phyloP scores from a whole-genome alignment of 2,113 vertebrate species.

The Progne subis region DNA sequence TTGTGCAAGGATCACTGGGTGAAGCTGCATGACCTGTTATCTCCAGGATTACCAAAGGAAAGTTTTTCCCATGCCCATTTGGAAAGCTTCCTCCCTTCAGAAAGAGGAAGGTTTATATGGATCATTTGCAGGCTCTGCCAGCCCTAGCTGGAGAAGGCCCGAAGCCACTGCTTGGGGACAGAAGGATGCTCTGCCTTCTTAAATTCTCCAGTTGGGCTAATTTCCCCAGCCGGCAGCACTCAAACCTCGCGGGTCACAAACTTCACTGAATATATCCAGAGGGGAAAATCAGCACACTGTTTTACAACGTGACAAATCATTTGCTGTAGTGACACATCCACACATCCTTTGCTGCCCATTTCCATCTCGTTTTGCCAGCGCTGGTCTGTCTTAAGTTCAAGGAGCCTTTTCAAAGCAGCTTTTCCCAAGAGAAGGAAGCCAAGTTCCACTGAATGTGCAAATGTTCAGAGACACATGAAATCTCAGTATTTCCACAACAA shows the following conservation, averaged over 20 bases:
- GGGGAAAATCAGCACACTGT: not conserved
- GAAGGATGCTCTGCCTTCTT: not conserved
- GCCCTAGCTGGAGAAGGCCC: not conserved
- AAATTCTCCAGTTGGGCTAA: not conserved
- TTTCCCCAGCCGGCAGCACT: not conserved
- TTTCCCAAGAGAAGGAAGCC: not conserved
- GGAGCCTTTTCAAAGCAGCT: not conserved
- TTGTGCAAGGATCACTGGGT: slow-evolving; percentile 39
- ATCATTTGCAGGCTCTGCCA: not conserved
- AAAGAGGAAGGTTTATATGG: not conserved
- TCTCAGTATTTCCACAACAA: not conserved
- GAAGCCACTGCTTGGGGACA: rapidly evolving
- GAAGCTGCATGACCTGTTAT: slow-evolving; percentile 55
- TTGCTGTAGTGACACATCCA: not conserved
- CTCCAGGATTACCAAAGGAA: slow-evolving; percentile 24
- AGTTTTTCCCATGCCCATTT: slow-evolving; percentile 21
- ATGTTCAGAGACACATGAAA: not conserved
- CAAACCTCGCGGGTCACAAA: not conserved
- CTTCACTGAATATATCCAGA: not conserved
- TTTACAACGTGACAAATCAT: not conserved
- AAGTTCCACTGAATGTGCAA: not conserved
- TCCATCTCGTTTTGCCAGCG: not conserved
- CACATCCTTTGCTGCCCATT: not conserved
- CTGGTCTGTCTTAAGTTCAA: not conserved
- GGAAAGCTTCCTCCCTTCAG: not conserved